Conservation (phyloP, 2,797 vertebrate species). For the Esox lucius region DNA sequence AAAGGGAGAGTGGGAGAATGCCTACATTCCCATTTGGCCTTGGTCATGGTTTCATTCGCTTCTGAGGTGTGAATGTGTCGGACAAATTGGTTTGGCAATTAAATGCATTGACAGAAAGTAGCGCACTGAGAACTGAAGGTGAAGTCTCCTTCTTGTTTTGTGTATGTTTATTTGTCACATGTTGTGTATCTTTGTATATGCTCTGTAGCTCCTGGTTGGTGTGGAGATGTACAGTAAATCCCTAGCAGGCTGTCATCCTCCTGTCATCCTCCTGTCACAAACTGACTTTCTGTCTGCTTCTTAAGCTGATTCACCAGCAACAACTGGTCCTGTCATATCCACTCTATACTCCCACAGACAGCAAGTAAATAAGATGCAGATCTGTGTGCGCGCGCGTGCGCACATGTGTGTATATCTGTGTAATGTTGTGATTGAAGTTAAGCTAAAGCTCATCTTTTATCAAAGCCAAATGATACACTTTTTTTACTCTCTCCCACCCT, state of each 20-base stretch:
- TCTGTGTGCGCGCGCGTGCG: background rate
- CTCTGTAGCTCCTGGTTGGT: background rate
- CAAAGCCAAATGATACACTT: background rate
- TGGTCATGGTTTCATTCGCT: background rate
- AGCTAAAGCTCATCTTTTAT: background rate
- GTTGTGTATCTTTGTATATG: background rate
- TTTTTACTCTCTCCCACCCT: background rate
- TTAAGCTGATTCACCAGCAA: slow-evolving; percentile 4
- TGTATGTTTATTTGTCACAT: background rate
- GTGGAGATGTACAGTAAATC: background rate
- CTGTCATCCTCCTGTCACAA: background rate
- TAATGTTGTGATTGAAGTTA: background rate
- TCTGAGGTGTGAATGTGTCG: background rate
- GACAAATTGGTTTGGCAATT: background rate
- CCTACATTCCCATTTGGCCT: background rate
- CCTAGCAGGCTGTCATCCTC: background rate
- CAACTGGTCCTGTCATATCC: slow-evolving; percentile 3
- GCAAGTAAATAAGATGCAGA: background rate
- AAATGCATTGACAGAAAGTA: background rate
- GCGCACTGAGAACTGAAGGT: slow-evolving; percentile 1
- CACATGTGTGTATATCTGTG: background rate
- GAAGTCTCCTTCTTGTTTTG: background rate
- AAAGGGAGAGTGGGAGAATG: background rate
- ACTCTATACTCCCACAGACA: background rate
- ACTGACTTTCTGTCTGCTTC: background rate